Evolutionary conservation across 2,888 invertebrate species (phyloP).

Genomic region (Tuberolachnus salignus): DNA sequence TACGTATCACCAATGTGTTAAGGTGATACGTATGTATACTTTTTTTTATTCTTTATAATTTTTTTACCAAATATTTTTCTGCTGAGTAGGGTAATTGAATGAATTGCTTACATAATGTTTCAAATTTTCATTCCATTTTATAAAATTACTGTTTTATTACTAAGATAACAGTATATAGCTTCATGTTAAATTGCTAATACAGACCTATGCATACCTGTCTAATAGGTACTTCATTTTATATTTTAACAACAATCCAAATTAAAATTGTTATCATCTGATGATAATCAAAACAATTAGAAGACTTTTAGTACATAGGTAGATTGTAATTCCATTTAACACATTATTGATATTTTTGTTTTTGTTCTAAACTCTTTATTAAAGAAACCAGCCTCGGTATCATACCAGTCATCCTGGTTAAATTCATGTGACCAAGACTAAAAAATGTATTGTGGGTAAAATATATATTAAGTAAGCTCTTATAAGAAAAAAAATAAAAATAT

Average conservation of each 20-base stretch:
- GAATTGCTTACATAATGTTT: neutral
- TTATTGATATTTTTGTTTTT: constrained; percentile 55
- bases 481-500: constrained; percentile 41
- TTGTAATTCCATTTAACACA: constrained; percentile 39
- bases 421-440: constrained; percentile 51
- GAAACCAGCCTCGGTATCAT: constrained; percentile 50
- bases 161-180: no score
- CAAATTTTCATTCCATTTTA: neutral
- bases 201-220: neutral
- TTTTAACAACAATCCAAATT: neutral
- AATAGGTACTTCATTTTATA: neutral
- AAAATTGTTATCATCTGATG: neutral
- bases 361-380: constrained; percentile 54
- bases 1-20: no score
- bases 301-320: constrained; percentile 21
- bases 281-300: constrained; percentile 6
- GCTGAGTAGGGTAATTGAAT: neutral
- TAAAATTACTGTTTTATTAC: no score
- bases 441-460: constrained; percentile 55
- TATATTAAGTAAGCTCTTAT: constrained; percentile 50
- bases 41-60: no score
- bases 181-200: no score
- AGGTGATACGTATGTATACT: no score
- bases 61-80: no score
- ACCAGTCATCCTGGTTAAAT: constrained; percentile 52